Evolutionary conservation across 2,797 vertebrate genomes (phyloP), one percentile per base, ranked within the genome.

Genomic region (Pitangus sulphuratus): DNA sequence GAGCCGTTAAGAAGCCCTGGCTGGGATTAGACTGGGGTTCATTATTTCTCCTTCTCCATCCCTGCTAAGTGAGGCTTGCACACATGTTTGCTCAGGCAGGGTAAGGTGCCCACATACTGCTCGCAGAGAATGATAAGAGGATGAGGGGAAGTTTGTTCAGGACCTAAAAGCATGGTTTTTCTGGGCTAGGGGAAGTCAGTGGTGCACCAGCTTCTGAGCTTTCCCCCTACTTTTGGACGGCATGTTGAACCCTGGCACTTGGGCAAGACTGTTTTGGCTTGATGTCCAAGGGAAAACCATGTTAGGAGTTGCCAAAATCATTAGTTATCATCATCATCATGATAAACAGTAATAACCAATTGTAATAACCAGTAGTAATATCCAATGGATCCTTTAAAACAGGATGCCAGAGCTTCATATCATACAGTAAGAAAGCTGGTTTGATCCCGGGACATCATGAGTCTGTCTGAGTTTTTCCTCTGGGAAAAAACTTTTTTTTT

Each of bases 1-100:
- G 0, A 72, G 56, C 51, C 2, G 7, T 91, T 95, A 75, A 91
- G 85, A 93, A 94, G 54, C 30, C 37, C 28, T 54, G 57, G 28
- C 33, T 85, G 71, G 45, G 57, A 72, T 83, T 70, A 84, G 31
- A 39, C 22, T 66, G 42, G 71, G 84, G 77, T 83, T 97, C 86
- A 69, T 51, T 76, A 39, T 78, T 68, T 88, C 79, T 68, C 11
- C n/a, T 82, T 75, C 65, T 75, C 64, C 53, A 66, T 45, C 56
- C 22, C 44, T 90, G 57, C 70, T 66, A 62, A 69, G 79, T 68
- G 78, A 93, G 66, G 69, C 3, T 0, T 69, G 68, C 53, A 24
- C 9, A 37, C 28, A 2, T 48, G 61, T 80, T 91, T 77, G 69
- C 54, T 90, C 42, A 71, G 47, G 44, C 40, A 60, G 57, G 50